Conservation (phyloP, 2,888 invertebrate species). For the Melangyna quadrimaculata region DNA sequence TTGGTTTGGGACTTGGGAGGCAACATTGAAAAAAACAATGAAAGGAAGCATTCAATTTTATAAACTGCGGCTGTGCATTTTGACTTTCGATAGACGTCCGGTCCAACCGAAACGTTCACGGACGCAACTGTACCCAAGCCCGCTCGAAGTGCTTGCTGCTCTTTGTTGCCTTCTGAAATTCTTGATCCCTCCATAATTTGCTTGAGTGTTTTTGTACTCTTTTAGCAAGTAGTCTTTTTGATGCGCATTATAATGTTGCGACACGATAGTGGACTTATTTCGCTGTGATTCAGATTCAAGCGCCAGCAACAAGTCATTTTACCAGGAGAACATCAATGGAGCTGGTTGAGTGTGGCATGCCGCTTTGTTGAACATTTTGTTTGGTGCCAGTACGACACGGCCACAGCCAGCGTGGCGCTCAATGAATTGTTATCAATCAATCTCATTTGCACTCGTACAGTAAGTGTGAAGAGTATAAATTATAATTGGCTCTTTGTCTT, state of each 20-base stretch:
- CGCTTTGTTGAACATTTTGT: not conserved
- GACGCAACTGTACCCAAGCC: too few relatives aligned
- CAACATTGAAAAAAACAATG: not conserved
- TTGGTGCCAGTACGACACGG: not conserved
- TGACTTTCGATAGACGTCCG: not conserved
- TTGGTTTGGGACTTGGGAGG: not conserved
- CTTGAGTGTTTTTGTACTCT: not conserved
- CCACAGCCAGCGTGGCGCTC: not conserved
- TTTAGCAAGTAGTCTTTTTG: not conserved
- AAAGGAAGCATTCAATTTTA: not conserved
- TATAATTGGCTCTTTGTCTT: slow-evolving; percentile 20
- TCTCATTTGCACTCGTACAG: not conserved
- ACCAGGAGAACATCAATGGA: slow-evolving; percentile 43
- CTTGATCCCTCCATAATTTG: not conserved
- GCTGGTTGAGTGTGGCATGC: not conserved
- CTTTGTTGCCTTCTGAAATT: not conserved
- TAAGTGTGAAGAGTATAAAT: slow-evolving; percentile 3
- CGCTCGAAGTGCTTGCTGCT: not conserved
- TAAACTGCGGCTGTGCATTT: not conserved
- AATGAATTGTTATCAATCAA: not conserved
- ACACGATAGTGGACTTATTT: slow-evolving; percentile 11
- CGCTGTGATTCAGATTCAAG: slow-evolving; percentile 55
- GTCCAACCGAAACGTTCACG: too few relatives aligned
- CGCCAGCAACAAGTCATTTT: slow-evolving; percentile 66
- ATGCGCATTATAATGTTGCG: slow-evolving; percentile 3